A percentile compares a stretch with the other conserved stretches of the same genome.
phyloP scores from a whole-genome alignment of 2,888 invertebrate species.

The Prosapia bicincta region DNA sequence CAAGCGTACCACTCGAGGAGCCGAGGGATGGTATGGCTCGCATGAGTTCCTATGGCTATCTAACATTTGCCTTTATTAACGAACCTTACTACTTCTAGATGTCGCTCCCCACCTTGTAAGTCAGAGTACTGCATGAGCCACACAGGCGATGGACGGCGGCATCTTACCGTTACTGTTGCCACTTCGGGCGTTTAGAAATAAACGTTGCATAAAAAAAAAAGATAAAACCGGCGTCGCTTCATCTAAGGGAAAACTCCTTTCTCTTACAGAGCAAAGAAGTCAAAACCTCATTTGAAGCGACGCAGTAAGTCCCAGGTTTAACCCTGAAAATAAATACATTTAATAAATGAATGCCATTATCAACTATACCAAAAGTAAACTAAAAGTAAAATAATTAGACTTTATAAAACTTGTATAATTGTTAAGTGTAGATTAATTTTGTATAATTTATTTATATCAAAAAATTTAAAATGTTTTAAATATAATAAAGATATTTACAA shows the following conservation, averaged over 20 bases:
- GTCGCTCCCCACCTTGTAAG: neutral
- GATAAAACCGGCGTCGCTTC: constrained; percentile 16
- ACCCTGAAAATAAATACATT: neutral
- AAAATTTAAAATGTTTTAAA: no score
- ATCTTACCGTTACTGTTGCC: constrained; percentile 65
- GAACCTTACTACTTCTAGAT: neutral
- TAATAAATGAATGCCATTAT: neutral
- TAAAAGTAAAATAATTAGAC: neutral
- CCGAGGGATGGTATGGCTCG: neutral
- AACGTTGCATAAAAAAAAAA: constrained; percentile 15
- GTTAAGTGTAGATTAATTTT: neutral
- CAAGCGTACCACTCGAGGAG: no score
- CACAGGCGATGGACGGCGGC: constrained; percentile 43
- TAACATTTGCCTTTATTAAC: neutral
- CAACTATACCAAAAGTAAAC: neutral
- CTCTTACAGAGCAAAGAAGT: constrained; percentile 18
- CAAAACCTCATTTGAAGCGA: constrained; percentile 23
- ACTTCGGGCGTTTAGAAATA: constrained; percentile 10
- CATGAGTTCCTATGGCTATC: neutral
- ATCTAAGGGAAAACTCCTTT: constrained; percentile 11
- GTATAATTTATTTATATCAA: no score
- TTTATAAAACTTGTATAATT: neutral
- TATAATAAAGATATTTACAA: no score
- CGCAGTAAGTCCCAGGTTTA: neutral
- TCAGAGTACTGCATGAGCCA: constrained; percentile 1